Evolutionary conservation across 2,888 invertebrate genomes (phyloP), one percentile per base, ranked within the genome.

Genomic region (Nemotelus nigrinus): DNA sequence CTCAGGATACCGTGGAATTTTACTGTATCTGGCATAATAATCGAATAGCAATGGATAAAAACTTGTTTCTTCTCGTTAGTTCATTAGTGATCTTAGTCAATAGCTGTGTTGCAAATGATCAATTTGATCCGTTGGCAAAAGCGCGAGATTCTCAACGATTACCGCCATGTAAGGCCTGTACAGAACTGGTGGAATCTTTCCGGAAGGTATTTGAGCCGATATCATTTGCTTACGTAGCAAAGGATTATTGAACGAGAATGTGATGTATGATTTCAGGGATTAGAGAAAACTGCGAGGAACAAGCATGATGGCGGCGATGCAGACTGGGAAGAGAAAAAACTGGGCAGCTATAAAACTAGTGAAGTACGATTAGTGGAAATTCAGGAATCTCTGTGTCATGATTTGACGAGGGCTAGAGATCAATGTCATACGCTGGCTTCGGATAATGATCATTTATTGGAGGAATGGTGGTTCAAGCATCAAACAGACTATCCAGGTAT

Each of bases 241-340:
- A 63, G 39, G 48, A 41, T 58, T 25, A 58, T 25, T 25, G 58
- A 58, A n/a, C 25, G 7, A 63, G 39, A 25, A 5, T 53, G 53
- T 7, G 43, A 41, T 63, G 39, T 39, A 3, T 43, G 8, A 3
- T 63, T 78, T 25, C 47, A 83, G 91, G 96, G 96, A 2, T 88
- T 97, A 81, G 93, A 93, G 80, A 90, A 90, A 81, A 97, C 97
- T 0, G 89, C 92, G n/a, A 91, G 95, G 82, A 94, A 94, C 8
- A 96, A 96, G 86, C 96, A 94, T 87, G 97, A 95, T 82, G 97
- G 97, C 3, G 97, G 97, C 0, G 97, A 97, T 85, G 92, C 96
- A 0, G 96, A 95, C 3, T 97, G 97, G 96, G 97, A 97, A 85
- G 95, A 96, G 85, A 93, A 95, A 83, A 95, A 95, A 82, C 87